A percentile compares a stretch with the other conserved stretches of the same genome.
These are phyloP conservation scores for Smutsia gigantea DNA, from an alignment of 2,797 vertebrate genomes.

Conservation along the genomic window DNA sequence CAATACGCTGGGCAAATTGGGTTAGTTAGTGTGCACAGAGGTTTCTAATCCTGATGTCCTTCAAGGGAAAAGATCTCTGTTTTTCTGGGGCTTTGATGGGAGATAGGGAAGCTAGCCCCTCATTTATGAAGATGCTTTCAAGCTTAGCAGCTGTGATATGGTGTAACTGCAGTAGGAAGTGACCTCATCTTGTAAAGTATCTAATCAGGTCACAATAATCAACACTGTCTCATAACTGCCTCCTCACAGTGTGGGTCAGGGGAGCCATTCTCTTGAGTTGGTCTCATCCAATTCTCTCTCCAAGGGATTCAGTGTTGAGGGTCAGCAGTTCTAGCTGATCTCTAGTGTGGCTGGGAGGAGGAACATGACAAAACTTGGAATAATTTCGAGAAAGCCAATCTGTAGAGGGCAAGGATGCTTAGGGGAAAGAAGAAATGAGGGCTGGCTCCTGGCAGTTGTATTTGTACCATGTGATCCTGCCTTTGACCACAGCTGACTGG, in stretches of 20 bases:
- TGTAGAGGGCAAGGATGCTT: neutral
- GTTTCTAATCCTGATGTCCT: neutral
- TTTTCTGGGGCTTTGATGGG: neutral
- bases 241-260: neutral
- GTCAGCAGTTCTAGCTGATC: neutral
- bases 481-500: neutral
- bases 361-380: neutral
- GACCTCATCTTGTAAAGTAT: neutral
- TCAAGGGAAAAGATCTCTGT: neutral
- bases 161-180: neutral
- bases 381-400: neutral
- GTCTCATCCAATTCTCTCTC: neutral
- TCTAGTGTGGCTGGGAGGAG: neutral
- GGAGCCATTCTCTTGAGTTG: neutral
- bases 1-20: neutral
- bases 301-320: neutral
- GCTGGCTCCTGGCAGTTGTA: neutral
- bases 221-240: neutral
- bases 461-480: neutral
- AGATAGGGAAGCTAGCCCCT: neutral
- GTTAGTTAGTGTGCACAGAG: neutral
- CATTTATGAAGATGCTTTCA: constrained; percentile 4
- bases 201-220: neutral
- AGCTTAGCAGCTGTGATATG: neutral
- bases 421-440: neutral